Evolutionary conservation across 2,888 invertebrate genomes (phyloP).

Genomic region (Limnephilus lunatus): DNA sequence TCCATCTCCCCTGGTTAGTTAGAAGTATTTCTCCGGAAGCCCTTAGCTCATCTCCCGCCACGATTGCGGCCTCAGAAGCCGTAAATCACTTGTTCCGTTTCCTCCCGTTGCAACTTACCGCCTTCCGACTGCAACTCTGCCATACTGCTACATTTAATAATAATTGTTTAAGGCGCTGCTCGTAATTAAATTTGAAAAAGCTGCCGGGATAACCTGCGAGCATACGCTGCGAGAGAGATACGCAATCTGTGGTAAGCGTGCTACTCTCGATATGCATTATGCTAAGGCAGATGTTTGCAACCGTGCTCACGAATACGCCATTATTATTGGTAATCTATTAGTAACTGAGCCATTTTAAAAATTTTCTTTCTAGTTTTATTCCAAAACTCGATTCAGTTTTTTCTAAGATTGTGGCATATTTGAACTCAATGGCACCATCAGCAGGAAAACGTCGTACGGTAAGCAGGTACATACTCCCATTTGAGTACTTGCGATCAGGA

Average conservation of each 20-base stretch:
- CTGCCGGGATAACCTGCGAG: not conserved
- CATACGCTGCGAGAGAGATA: not conserved
- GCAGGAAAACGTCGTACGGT: no score
- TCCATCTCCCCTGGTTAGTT: not conserved
- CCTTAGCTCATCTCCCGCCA: slow-evolving; percentile 12
- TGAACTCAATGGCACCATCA: no score
- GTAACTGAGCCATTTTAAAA: not conserved
- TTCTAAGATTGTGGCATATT: no score
- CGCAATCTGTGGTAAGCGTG: not conserved
- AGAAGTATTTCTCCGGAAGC: not conserved
- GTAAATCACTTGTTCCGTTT: slow-evolving; percentile 28
- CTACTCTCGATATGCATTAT: not conserved
- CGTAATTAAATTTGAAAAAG: slow-evolving; percentile 31
- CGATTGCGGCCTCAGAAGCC: slow-evolving; percentile 15
- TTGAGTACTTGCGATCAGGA: no score
- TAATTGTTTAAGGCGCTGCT: slow-evolving; percentile 21
- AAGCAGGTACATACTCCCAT: no score
- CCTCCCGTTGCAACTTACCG: slow-evolving; percentile 3
- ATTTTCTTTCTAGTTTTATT: not conserved
- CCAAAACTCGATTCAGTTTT: no score
- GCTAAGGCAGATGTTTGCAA: not conserved
- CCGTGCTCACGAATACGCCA: not conserved
- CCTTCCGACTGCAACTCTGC: not conserved
- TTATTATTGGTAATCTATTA: not conserved
- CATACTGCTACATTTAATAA: slow-evolving; percentile 20